Evolutionary conservation across 2,797 vertebrate genomes (phyloP), one percentile per base, ranked within the genome.

Genomic region (Austrolebias charrua): DNA sequence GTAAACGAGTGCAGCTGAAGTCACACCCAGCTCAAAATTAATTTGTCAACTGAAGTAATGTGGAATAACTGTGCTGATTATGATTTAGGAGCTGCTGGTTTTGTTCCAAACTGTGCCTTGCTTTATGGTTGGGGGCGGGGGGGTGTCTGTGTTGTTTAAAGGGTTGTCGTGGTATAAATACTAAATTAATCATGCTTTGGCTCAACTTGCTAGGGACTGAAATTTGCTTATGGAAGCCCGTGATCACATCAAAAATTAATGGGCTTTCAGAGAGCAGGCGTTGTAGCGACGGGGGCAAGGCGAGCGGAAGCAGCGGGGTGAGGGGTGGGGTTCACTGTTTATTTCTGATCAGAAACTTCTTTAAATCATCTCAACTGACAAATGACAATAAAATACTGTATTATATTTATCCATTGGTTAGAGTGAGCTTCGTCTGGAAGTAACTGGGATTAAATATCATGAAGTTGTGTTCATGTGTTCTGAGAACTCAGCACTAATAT

Each of bases 101-200:
- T 83, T 76, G 79, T 86, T 83, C 90, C 90, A 90, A 83, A 89
- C 88, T 86, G 88, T 81, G 88, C 79, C 73, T 83, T 79, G 81
- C 83, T 84, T 76, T 78, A 88, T 85, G 90, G 81, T 87, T 49
- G 14, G 83, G 85, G 88, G 33, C 1, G 35, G 35, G 10, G 10
- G 35, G 35, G 35, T 10, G 84, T 71, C 75, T 80, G 84, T 86
- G 86, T 93, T 90, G 90, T 92, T 89, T 93, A 89, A 86, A 92
- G 92, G 88, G 89, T 85, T 90, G 92, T 94, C 78, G 55, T 85
- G 84, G 84, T 87, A 91, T 91, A 93, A 93, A 93, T 88, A 94
- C 89, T 98, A 94, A 98, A 98, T 98, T 96, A 97, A 96, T 96
- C 94, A 99, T 98, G 94, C 90, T 92, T 94, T 92, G 92, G 90